phyloP scores from a whole-genome alignment of 2,888 invertebrate genomes.

The Pseudeuparius sepicola region DNA sequence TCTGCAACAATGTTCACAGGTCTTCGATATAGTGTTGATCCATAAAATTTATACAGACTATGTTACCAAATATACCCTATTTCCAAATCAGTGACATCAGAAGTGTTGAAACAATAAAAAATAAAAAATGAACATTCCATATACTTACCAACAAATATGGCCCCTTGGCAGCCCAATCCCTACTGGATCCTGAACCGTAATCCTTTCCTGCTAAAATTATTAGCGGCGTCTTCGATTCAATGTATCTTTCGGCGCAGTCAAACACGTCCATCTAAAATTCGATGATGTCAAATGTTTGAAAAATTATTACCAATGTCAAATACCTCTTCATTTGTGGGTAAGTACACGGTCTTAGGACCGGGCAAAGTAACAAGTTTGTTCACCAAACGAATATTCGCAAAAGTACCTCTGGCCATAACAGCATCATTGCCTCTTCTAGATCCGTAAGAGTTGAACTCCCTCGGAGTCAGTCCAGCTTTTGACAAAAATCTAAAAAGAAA shows the following conservation, averaged over 20 bases:
- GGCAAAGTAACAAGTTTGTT: conserved; percentile 76
- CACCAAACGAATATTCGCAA: conserved; percentile 92
- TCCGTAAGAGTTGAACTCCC: conserved; percentile 97
- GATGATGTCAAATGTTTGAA: too few species aligned
- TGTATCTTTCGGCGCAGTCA: conserved; percentile 88
- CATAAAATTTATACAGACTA: too few species aligned
- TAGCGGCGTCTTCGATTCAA: conserved; percentile 60
- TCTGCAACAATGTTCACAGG: too few species aligned
- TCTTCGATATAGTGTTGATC: too few species aligned
- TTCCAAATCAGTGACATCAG: too few species aligned
- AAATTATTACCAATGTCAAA: too few species aligned
- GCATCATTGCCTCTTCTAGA: conserved; percentile 95
- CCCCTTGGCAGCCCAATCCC: conserved; percentile 99
- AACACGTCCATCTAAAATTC: conserved; percentile 78
- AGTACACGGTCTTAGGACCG: conserved; percentile 79
- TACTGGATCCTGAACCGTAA: conserved; percentile 94
- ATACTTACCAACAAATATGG: conserved; percentile 73
- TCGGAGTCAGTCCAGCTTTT: conserved; percentile 66
- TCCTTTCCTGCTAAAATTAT: conserved; percentile 92
- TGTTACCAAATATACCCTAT: too few species aligned
- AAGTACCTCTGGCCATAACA: conserved; percentile 95
- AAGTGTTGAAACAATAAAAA: too few species aligned
- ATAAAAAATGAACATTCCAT: background rate
- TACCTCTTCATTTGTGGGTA: conserved; percentile 79
- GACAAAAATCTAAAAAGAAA: conserved; percentile 64